A percentile compares a stretch with the other conserved stretches of the same genome.
Conservation (phyloP, 2,113 vertebrate genomes). For the Gymnobelideus leadbeateri region DNA sequence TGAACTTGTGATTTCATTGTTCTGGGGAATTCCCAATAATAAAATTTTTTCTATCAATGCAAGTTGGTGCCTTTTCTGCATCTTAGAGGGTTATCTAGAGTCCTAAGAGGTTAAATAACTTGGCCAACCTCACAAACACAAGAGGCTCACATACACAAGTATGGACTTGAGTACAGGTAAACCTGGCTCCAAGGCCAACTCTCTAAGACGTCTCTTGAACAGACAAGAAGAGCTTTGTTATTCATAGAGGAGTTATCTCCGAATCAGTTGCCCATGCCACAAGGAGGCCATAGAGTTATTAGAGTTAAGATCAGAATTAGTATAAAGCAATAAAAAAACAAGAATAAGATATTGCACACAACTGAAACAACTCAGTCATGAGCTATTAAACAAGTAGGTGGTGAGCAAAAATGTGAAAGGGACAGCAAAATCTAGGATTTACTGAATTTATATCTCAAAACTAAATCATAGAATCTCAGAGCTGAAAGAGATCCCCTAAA, state of each 20-base stretch:
- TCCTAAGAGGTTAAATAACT: neutral
- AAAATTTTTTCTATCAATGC: neutral
- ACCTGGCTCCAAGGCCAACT: neutral
- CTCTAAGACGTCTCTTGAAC: neutral
- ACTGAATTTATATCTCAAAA: neutral
- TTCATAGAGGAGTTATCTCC: neutral
- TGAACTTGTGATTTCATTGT: neutral
- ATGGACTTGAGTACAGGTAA: neutral
- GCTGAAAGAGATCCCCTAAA: neutral
- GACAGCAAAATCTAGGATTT: neutral
- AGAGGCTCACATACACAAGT: neutral
- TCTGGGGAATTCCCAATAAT: neutral
- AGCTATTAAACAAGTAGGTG: neutral
- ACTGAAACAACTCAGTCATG: neutral
- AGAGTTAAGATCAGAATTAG: neutral
- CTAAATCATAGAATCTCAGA: neutral
- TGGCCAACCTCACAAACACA: neutral
- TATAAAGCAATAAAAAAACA: neutral
- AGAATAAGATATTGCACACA: neutral
- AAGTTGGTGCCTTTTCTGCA: neutral
- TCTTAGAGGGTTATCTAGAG: neutral
- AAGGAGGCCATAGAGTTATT: neutral
- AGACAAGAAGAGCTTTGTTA: neutral
- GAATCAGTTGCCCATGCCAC: neutral
- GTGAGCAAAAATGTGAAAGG: neutral